Conservation (phyloP, 2,888 invertebrate species). For the Macrosiphum euphorbiae region DNA sequence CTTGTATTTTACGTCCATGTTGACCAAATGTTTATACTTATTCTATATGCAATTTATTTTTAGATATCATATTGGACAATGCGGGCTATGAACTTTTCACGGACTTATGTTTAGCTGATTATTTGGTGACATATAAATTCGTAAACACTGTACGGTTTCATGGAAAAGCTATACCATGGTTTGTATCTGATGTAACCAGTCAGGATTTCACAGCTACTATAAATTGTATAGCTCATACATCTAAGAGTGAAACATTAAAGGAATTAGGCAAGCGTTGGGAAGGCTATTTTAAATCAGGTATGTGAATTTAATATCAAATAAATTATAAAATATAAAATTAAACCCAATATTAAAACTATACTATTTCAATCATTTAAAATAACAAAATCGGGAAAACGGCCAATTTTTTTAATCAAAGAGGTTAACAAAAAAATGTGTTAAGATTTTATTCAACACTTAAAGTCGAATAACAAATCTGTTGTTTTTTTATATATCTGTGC, state of each 20-base stretch:
- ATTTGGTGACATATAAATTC: constrained; percentile 76
- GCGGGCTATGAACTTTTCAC: constrained; percentile 92
- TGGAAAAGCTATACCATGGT: constrained; percentile 94
- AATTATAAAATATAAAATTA: not conserved
- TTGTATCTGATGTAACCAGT: constrained; percentile 89
- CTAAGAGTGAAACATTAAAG: constrained; percentile 69
- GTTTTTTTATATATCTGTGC: not conserved
- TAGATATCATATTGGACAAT: constrained; percentile 90
- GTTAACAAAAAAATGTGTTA: not conserved
- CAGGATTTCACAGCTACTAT: constrained; percentile 81
- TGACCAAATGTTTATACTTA: not conserved
- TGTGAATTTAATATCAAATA: not conserved
- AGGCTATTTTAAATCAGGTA: constrained; percentile 73
- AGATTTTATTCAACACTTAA: not conserved
- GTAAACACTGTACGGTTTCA: constrained; percentile 83
- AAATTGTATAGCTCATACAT: constrained; percentile 65
- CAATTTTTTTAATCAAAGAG: not conserved
- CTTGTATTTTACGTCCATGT: not conserved
- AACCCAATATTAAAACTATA: not conserved
- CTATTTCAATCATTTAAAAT: not conserved
- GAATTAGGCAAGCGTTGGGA: constrained; percentile 76
- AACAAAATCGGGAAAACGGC: not conserved
- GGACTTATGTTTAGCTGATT: constrained; percentile 89
- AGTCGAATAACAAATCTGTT: not conserved
- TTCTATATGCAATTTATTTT: not conserved